A percentile compares a stretch with the other conserved stretches of the same genome.
phyloP scores from a whole-genome alignment of 64 coral and sea anemone species.

The Anthopleura sola region DNA sequence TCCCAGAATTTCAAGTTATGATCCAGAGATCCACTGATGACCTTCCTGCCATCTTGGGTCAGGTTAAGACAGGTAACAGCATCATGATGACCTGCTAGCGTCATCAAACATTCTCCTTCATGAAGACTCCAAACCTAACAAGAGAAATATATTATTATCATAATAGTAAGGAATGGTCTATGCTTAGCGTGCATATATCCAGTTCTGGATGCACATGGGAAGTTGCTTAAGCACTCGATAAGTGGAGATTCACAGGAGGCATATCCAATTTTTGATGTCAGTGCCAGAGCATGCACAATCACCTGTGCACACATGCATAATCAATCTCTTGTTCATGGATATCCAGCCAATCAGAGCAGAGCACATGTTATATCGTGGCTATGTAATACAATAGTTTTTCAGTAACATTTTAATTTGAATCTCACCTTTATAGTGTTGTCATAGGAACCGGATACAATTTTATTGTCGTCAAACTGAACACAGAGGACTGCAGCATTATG shows the following conservation, averaged over 20 bases:
- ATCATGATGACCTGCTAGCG: conserved; percentile 91
- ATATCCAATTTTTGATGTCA: too few relatives aligned
- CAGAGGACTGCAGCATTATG: conserved; percentile 97
- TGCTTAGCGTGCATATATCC: too few relatives aligned
- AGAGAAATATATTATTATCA: not conserved
- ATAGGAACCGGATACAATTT: conserved; percentile 98
- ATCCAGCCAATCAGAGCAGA: too few relatives aligned
- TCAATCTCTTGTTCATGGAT: too few relatives aligned
- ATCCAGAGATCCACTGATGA: conserved; percentile 97
- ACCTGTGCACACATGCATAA: too few relatives aligned
- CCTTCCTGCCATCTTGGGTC: conserved; percentile 89
- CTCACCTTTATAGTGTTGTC: conserved; percentile 98
- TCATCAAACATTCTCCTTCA: conserved; percentile 92
- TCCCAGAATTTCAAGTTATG: conserved; percentile 99
- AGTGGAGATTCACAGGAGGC: too few relatives aligned
- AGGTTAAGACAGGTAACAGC: conserved; percentile 98
- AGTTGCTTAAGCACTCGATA: too few relatives aligned
- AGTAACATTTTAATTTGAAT: not conserved
- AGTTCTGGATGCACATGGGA: too few relatives aligned
- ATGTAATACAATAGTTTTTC: not conserved
- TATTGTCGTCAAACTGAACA: conserved; percentile 96
- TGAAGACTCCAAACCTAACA: conserved; percentile 82
- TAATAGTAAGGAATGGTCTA: too few relatives aligned
- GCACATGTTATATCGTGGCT: too few relatives aligned
- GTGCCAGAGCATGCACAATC: too few relatives aligned